Percentiles rank a stretch among this genome's conserved stretches.
Conservation (phyloP, 2,113 vertebrate genomes). For the Halichoerus grypus region DNA sequence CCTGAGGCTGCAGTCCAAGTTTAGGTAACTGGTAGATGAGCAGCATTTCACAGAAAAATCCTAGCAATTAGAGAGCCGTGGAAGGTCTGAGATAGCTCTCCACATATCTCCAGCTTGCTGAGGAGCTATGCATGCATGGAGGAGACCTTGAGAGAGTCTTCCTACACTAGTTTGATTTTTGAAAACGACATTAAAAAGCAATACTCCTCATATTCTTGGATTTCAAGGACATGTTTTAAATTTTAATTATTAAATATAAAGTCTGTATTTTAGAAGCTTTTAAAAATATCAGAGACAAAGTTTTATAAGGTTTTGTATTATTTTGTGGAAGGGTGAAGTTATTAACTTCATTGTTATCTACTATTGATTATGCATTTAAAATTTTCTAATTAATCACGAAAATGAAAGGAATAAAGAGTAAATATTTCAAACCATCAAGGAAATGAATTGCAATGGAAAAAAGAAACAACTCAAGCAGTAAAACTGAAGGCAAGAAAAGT, state of each 20-base stretch:
- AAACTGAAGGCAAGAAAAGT: neutral
- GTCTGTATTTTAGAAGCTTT: neutral
- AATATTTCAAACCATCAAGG: neutral
- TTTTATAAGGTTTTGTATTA: neutral
- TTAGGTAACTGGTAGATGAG: neutral
- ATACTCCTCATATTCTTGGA: neutral
- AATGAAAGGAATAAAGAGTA: constrained; percentile 1
- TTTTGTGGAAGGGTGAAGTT: neutral
- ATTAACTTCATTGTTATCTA: neutral
- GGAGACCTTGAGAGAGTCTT: neutral
- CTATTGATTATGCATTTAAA: neutral
- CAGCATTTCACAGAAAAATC: neutral
- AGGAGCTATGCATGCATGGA: neutral
- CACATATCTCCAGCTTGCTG: neutral
- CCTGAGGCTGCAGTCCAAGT: neutral
- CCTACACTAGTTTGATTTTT: neutral
- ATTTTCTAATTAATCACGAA: neutral
- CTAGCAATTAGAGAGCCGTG: neutral
- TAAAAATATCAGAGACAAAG: neutral
- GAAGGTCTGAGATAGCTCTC: neutral
- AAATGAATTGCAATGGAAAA: neutral
- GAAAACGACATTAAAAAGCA: neutral
- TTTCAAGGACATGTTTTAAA: neutral
- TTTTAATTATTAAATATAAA: neutral
- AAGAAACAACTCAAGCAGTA: neutral